Conservation (phyloP, 2,797 vertebrate species). For the Acanthurus leucopareius region DNA sequence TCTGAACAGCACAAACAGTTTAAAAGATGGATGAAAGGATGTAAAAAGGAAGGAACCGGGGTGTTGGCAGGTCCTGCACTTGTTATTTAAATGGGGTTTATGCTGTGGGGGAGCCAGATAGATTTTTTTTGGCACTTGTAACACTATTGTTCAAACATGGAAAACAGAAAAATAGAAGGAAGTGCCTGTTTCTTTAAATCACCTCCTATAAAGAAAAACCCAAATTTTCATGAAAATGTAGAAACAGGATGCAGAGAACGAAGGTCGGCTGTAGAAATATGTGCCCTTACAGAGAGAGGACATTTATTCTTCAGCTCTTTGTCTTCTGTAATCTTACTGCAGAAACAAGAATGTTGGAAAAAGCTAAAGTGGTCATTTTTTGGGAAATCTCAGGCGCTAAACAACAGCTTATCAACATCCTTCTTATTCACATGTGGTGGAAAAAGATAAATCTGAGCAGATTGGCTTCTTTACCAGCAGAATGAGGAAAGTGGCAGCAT, state of each 20-base stretch:
- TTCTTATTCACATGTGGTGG: not conserved
- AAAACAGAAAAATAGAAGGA: not conserved
- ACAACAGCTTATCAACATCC: not conserved
- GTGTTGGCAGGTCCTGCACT: not conserved
- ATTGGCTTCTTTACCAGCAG: not conserved
- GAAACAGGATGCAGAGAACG: not conserved
- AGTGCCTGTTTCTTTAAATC: too few species aligned
- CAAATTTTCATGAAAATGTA: not conserved
- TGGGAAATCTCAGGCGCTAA: not conserved
- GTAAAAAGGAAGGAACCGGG: not conserved
- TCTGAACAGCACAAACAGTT: not conserved
- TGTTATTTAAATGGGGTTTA: not conserved
- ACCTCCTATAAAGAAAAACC: not conserved
- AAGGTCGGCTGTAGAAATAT: not conserved
- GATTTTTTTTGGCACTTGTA: not conserved
- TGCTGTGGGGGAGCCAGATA: not conserved
- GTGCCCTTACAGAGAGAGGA: not conserved
- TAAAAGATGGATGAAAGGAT: slow-evolving; percentile 30
- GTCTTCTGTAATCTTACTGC: not conserved
- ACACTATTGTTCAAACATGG: too few species aligned
- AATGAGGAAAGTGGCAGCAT: not conserved
- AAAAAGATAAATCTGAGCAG: not conserved
- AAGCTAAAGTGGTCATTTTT: not conserved
- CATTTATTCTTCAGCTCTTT: not conserved
- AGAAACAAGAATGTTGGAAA: not conserved